Base-by-base conservation (phyloP, 2,113 vertebrate species). In the Budorcas taxicolor region DNA sequence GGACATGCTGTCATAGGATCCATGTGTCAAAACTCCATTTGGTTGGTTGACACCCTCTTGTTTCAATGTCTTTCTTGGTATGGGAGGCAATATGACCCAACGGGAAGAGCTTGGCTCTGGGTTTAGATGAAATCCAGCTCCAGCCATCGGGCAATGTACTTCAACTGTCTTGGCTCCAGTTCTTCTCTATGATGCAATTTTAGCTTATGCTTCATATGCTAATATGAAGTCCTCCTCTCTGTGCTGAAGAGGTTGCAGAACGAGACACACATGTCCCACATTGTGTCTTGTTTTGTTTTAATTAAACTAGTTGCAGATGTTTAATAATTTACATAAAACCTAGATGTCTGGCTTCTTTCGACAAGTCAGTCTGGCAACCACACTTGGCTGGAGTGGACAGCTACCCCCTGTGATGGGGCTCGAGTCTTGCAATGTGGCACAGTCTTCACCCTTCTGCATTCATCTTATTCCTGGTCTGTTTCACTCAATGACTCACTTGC, bases 301-400 rank as follows among this genome's bases (percentile, higher is more conserved):
- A 81, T 50, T 40, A n/a, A 57, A 62, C 55, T 36, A 11, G 4
- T 47, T 91, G 7, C 50, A 84, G 40, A 55, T 40, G 53, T 43
- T 95, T 96, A 81, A 80, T 64, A 88, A 23, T 5, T 93, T 45
- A 47, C 16, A 43, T 55, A 81, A 62, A 80, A 47, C 3, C n/a
- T 40, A 7, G 11, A 74, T 40, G 36, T 31, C 53, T 62, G 40
- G 52, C 83, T 95, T 84, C 36, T 52, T 87, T 88, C 50, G 1
- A 81, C n/a, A 60, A 12, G n/a, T 53, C 13, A 3, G 45, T 29
- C 57, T 58, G 25, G 19, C 21, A 36, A 17, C 45, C 43, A 45
- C 10, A 1, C 27, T 25, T 62, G 29, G 43, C 43, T 23, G 29
- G 74, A 87, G 64, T 4, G 2, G 90, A 71, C 25, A 71, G 43